A percentile compares a stretch with the other conserved stretches of the same genome.
Conservation (phyloP, 2,888 invertebrate genomes). For the Oligia strigilis region DNA sequence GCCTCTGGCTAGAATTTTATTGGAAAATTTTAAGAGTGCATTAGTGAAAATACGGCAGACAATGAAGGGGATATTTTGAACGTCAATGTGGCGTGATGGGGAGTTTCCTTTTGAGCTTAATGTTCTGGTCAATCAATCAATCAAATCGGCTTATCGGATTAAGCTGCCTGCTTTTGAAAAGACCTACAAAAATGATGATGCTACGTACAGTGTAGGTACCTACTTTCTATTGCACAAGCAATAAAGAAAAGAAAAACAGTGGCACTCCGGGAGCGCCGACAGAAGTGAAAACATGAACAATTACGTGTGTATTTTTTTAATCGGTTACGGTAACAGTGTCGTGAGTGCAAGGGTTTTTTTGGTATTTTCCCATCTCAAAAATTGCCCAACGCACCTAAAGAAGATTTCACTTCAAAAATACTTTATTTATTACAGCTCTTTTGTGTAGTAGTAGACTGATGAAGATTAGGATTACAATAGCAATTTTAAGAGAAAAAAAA, state of each 20-base stretch:
- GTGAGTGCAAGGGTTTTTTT: no score
- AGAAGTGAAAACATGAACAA: no score
- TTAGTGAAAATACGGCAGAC: conserved; percentile 25
- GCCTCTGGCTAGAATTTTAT: conserved; percentile 29
- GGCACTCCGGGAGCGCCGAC: no score
- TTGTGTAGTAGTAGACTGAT: not conserved
- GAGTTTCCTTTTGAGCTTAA: conserved; percentile 11
- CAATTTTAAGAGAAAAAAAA: not conserved
- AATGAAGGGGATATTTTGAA: conserved; percentile 34
- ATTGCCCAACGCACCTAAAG: no score
- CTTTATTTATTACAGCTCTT: not conserved
- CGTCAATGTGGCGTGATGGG: not conserved
- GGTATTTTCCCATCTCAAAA: no score
- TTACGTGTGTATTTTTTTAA: no score
- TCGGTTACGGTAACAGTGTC: no score
- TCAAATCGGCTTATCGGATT: conserved; percentile 35
- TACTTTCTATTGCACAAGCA: no score
- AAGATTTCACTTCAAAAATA: not conserved
- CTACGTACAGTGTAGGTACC: not conserved
- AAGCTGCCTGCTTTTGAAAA: not conserved
- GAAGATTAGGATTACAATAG: not conserved
- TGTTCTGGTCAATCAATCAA: conserved; percentile 34
- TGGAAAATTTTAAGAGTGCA: conserved; percentile 38
- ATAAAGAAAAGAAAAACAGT: not conserved
- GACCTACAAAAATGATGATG: not conserved